phyloP scores from a whole-genome alignment of 2,113 vertebrate species.

The Pelmatolapia mariae region DNA sequence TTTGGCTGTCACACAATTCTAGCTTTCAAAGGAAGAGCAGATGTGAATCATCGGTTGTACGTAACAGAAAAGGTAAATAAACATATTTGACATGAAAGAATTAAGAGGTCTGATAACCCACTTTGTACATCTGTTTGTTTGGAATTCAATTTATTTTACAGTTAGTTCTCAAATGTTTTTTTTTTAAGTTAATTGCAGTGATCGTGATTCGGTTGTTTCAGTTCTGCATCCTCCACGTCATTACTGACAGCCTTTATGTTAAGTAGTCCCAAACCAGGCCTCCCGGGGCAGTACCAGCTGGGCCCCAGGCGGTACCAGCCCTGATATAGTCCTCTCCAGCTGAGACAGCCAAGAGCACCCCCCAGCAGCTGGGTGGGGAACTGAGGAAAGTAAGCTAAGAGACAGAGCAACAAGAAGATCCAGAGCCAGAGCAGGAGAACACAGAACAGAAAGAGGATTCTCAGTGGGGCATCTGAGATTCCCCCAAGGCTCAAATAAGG shows the following conservation, averaged over 20 bases:
- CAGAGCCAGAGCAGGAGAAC: conserved; percentile 80
- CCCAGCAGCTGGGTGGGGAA: conserved; percentile 83
- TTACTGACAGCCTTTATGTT: conserved; percentile 39
- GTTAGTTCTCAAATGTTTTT: neutral
- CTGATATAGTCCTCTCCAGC: conserved; percentile 86
- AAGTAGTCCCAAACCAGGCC: conserved; percentile 81
- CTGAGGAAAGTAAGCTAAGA: conserved; percentile 80
- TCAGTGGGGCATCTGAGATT: conserved; percentile 73
- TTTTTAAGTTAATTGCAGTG: neutral
- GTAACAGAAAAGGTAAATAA: neutral
- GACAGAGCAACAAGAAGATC: conserved; percentile 81
- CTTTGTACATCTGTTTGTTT: neutral
- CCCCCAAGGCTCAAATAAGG: conserved; percentile 80
- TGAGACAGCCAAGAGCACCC: conserved; percentile 79
- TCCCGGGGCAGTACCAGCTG: conserved; percentile 80
- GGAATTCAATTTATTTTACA: neutral
- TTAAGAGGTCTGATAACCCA: neutral
- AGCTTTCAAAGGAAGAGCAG: neutral
- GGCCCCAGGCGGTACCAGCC: conserved; percentile 79
- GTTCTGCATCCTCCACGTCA: neutral
- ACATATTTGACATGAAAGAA: neutral
- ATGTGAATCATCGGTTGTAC: neutral
- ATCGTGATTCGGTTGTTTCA: neutral
- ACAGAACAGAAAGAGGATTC: conserved; percentile 84
- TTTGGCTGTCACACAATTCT: neutral